These are phyloP conservation scores for Philypnodon macrostomus DNA, from an alignment of 2,797 vertebrate species.

Conservation along the genomic window DNA sequence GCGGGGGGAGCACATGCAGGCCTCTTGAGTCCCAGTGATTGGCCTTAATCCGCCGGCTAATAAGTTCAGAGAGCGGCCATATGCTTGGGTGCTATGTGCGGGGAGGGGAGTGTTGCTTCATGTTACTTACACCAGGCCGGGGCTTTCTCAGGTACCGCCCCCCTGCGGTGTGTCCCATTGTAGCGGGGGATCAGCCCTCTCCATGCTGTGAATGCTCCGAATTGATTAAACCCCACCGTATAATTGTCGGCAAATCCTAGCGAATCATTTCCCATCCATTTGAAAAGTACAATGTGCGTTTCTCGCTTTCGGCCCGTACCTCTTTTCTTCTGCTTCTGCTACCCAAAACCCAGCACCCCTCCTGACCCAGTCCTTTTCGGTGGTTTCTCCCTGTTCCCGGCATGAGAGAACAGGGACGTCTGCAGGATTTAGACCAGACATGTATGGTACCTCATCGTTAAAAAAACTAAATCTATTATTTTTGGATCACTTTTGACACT, in stretches of 20 bases:
- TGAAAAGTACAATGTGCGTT: constrained; percentile 85
- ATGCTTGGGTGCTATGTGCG: constrained; percentile 86
- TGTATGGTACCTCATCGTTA: no score
- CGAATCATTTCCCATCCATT: constrained; percentile 91
- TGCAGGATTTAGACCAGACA: no score
- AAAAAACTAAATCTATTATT: no score
- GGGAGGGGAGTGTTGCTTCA: constrained; percentile 87
- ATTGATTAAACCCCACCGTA: constrained; percentile 90
- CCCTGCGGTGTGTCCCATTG: constrained; percentile 86
- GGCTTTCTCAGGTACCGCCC: constrained; percentile 94
- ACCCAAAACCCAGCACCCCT: constrained; percentile 60
- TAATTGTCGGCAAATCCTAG: constrained; percentile 91
- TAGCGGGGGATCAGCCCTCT: constrained; percentile 92
- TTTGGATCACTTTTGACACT: no score
- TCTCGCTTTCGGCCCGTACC: constrained; percentile 66
- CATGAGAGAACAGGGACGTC: constrained; percentile 39
- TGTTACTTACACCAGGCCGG: constrained; percentile 91
- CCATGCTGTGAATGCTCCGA: constrained; percentile 91
- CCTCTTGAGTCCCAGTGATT: constrained; percentile 79
- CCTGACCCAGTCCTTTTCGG: constrained; percentile 53
- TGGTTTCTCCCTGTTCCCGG: constrained; percentile 65
- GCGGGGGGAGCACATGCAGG: constrained; percentile 69
- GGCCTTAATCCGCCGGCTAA: constrained; percentile 94
- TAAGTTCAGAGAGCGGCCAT: constrained; percentile 97
- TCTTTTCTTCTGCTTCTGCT: constrained; percentile 57